Base-by-base conservation (phyloP, 2,888 invertebrate genomes). In the Chironomus riparius region DNA sequence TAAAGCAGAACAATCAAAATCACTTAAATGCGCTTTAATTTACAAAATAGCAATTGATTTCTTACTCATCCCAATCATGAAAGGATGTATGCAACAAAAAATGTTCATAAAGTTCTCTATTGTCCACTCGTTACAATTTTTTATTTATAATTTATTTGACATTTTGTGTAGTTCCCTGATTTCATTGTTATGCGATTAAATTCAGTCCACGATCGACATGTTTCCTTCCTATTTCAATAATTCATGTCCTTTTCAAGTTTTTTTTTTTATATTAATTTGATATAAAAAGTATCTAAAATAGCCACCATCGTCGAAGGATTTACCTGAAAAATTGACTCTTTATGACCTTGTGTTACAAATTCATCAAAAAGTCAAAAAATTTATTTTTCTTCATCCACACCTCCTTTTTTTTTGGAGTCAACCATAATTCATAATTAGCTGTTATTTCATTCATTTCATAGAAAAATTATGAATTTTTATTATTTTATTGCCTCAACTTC, bases 351-450 rank as follows among this genome's bases (percentile, higher is more conserved):
- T 65, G 24, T 65, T 65, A 22, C 13, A 65, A 65, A 65, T 24
- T 65, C 65, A 65, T 65, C 65, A 65, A 65, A 65, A 65, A 65
- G 65, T 65, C 65, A 65, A 65, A 56, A 56, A 56, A 4, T 56
- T 15, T 38, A 38, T 38, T 38, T 38, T 38, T 38, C 38, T 4
- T 10, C 38, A 10, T 38, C 38, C 38, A 38, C 38, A 10, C 38
- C 38, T 38, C 38, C 7, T 56, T 56, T 56, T 15, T n/a, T n/a
- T 1, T 5, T 50, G 4, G 15, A 56, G 65, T 22, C 24, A 13
- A 65, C 56, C 18, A 65, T 21, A 65, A 24, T 65, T 18, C 65
- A 65, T 65, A 65, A 65, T 65, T 65, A 65, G 24, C 24, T 21
- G 21, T n/a, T 15, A 24, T 24, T 65, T 65, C 65, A 65, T 65